phyloP scores from a whole-genome alignment of 2,888 invertebrate species.

The Dasypogon diadema region DNA sequence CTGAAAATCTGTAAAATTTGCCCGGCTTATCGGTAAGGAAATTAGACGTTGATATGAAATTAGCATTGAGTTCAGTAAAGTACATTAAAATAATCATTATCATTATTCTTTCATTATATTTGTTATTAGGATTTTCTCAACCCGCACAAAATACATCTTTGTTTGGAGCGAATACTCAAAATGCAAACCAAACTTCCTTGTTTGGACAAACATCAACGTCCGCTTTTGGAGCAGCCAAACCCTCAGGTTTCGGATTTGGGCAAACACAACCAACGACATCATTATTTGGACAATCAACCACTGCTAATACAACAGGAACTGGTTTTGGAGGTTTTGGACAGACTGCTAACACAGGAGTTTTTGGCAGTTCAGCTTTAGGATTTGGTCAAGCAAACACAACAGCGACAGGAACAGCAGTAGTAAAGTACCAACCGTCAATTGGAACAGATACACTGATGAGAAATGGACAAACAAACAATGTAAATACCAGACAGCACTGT shows the following conservation, averaged over 20 bases:
- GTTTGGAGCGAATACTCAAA: conserved; percentile 71
- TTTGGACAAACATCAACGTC: conserved; percentile 75
- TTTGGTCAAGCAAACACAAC: conserved; percentile 62
- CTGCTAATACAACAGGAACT: conserved; percentile 68
- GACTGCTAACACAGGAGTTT: conserved; percentile 70
- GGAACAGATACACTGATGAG: conserved; percentile 94
- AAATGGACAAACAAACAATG: conserved; percentile 84
- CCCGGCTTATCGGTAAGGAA: conserved; percentile 32
- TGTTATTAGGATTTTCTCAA: conserved; percentile 65
- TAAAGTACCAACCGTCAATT: conserved; percentile 86
- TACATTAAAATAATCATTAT: neutral
- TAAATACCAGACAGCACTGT: conserved; percentile 95
- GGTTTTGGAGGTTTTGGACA: conserved; percentile 76
- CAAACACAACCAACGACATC: conserved; percentile 67
- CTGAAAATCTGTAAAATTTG: too few species aligned
- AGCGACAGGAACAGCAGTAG: conserved; percentile 77
- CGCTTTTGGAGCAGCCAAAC: conserved; percentile 74
- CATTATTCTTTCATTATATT: too few species aligned
- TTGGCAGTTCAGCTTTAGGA: conserved; percentile 68
- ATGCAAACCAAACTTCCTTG: conserved; percentile 70
- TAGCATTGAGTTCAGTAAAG: neutral
- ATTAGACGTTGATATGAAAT: neutral
- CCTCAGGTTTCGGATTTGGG: conserved; percentile 64
- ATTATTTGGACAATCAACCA: conserved; percentile 71
- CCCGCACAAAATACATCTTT: conserved; percentile 72